Percentiles rank a stretch among this genome's conserved stretches.
These are phyloP conservation scores for Colletes latitarsis DNA, from an alignment of 1,140 invertebrate species.

Conservation along the genomic window DNA sequence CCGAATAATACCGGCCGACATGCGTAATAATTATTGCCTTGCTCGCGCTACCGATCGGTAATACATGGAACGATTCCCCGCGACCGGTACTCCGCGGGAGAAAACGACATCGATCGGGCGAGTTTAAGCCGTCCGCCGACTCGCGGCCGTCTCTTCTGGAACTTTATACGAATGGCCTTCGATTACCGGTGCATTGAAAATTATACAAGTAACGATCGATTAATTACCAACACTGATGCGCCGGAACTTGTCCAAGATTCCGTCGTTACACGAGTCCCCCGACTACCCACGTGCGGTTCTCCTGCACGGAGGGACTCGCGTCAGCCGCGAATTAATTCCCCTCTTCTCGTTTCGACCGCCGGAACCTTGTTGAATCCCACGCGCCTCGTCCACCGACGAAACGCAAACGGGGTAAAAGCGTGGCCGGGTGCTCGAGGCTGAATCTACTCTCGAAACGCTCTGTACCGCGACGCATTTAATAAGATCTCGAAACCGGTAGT, in stretches of 20 bases:
- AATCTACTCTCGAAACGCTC: neutral
- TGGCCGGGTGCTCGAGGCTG: neutral
- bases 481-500: too few relatives aligned
- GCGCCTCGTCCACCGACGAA: neutral
- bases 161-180: constrained; percentile 1
- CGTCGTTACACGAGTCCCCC: constrained; percentile 10
- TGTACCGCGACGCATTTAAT: too few relatives aligned
- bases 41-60: constrained; percentile 54
- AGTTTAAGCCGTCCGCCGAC: constrained; percentile 43
- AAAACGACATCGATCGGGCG: constrained; percentile 51
- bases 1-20: constrained; percentile 59
- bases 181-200: constrained; percentile 39
- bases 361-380: constrained; percentile 10
- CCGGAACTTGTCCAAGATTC: constrained; percentile 38
- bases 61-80: constrained; percentile 34
- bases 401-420: constrained; percentile 1
- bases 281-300: constrained; percentile 5
- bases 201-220: constrained; percentile 58
- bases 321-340: constrained; percentile 21
- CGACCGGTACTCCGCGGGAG: neutral
- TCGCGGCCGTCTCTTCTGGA: neutral
- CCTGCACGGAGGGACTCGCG: neutral
- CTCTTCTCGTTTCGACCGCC: neutral
- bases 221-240: constrained; percentile 55
- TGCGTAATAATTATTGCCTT: constrained; percentile 65